These are phyloP conservation scores for Lissonota sp. DNA, from an alignment of 2,888 invertebrate genomes.

Conservation along the genomic window DNA sequence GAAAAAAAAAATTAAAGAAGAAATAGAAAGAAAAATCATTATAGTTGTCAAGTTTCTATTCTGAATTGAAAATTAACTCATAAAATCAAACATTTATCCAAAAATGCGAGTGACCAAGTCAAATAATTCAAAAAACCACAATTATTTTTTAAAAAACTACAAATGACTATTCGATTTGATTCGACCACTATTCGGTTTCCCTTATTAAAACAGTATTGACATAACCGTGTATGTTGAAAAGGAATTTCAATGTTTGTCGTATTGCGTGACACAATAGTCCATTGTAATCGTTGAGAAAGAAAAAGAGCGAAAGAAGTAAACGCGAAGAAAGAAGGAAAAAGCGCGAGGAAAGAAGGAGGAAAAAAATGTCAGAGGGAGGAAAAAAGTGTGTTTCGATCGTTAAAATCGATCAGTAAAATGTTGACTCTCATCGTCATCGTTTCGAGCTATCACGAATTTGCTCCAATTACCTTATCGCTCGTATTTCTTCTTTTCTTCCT, in stretches of 20 bases:
- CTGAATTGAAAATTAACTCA: no score
- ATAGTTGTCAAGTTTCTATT: no score
- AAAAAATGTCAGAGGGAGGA: neutral
- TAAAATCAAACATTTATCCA: no score
- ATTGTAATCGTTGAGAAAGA: conserved; percentile 6
- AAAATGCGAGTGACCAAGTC: no score
- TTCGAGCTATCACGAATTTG: neutral
- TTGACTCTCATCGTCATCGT: neutral
- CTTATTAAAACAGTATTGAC: neutral
- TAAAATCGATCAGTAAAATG: conserved; percentile 42
- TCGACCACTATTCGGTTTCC: no score
- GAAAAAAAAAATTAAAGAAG: no score
- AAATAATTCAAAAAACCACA: no score
- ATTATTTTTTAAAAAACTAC: no score
- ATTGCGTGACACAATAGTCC: conserved; percentile 15
- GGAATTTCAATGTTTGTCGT: conserved; percentile 4
- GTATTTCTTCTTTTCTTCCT: conserved; percentile 4
- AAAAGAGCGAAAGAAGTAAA: no score
- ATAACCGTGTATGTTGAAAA: neutral
- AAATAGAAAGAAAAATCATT: no score
- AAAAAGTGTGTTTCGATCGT: neutral
- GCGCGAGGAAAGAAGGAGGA: neutral
- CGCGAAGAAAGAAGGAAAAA: conserved; percentile 11
- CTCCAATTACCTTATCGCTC: neutral
- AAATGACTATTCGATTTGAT: no score